These are phyloP conservation scores for Koerneria pararmatus DNA, from an alignment of 2,888 invertebrate species.

Conservation along the genomic window DNA sequence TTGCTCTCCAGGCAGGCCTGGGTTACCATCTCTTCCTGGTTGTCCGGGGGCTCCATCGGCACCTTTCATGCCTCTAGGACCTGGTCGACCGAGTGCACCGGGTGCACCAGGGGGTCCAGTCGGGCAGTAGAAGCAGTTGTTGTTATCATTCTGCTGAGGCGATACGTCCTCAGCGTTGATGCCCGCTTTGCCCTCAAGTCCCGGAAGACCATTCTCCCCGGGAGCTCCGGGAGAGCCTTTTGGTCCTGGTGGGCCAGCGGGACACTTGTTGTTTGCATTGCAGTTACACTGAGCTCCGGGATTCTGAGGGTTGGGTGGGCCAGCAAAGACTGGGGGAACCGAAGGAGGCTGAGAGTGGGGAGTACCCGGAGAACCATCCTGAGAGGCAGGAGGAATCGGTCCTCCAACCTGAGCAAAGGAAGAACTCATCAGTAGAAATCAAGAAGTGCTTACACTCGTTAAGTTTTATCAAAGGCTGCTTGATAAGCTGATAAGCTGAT, in stretches of 20 bases:
- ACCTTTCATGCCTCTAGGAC: constrained; percentile 52
- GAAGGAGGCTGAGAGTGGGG: constrained; percentile 45
- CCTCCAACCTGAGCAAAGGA: too few species aligned
- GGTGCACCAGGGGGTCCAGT: constrained; percentile 51
- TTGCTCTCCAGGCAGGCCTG: constrained; percentile 50
- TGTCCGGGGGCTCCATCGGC: constrained; percentile 51
- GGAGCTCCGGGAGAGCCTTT: constrained; percentile 50
- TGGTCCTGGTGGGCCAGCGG: constrained; percentile 51
- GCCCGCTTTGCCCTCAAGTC: constrained; percentile 49
- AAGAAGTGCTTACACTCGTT: too few species aligned
- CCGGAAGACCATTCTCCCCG: constrained; percentile 52
- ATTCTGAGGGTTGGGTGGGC: constrained; percentile 34
- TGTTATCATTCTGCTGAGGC: constrained; percentile 45
- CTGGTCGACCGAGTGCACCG: constrained; percentile 54
- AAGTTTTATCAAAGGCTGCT: too few species aligned
- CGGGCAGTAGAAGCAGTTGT: constrained; percentile 57
- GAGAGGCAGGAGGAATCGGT: constrained; percentile 22
- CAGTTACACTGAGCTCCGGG: constrained; percentile 33
- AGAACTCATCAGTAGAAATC: too few species aligned
- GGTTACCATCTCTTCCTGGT: constrained; percentile 53
- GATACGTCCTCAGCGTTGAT: constrained; percentile 52
- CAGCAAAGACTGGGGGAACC: constrained; percentile 43
- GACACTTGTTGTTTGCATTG: constrained; percentile 51
- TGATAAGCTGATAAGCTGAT: too few species aligned
- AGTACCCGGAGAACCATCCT: constrained; percentile 36